phyloP scores from a whole-genome alignment of 2,113 vertebrate genomes.

The Mionectes macconnelli region DNA sequence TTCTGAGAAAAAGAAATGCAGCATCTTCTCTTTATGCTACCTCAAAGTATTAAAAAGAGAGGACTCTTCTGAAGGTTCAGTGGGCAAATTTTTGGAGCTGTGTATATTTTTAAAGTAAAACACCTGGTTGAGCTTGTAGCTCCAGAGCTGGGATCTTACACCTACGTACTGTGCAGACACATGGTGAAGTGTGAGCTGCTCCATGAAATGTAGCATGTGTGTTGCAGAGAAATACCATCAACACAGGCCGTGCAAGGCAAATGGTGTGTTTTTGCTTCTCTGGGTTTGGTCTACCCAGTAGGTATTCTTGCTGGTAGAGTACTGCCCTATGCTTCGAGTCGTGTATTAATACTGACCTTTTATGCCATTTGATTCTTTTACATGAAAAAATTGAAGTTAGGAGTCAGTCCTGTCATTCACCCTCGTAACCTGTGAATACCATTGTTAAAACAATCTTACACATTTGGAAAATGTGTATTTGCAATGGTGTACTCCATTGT shows the following conservation, averaged over 20 bases:
- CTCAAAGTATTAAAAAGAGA: background rate
- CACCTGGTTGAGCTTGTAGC: background rate
- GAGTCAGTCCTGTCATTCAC: background rate
- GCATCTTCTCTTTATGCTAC: background rate
- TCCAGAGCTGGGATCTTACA: background rate
- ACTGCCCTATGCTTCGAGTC: background rate
- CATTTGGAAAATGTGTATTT: background rate
- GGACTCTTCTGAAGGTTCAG: background rate
- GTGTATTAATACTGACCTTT: background rate
- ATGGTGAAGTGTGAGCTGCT: fast-evolving
- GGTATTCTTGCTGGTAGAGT: background rate
- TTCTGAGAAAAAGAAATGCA: background rate
- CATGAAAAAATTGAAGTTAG: background rate
- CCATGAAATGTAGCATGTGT: background rate
- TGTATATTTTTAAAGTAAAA: background rate
- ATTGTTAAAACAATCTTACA: background rate
- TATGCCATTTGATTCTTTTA: background rate
- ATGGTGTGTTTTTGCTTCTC: fast-evolving
- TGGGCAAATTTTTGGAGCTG: background rate
- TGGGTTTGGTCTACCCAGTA: background rate
- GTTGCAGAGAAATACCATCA: background rate
- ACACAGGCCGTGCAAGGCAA: background rate
- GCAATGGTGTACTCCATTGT: background rate
- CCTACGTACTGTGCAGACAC: background rate
- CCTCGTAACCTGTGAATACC: background rate